Conservation (phyloP, 2,888 invertebrate genomes). For the Periphyllus acericola region DNA sequence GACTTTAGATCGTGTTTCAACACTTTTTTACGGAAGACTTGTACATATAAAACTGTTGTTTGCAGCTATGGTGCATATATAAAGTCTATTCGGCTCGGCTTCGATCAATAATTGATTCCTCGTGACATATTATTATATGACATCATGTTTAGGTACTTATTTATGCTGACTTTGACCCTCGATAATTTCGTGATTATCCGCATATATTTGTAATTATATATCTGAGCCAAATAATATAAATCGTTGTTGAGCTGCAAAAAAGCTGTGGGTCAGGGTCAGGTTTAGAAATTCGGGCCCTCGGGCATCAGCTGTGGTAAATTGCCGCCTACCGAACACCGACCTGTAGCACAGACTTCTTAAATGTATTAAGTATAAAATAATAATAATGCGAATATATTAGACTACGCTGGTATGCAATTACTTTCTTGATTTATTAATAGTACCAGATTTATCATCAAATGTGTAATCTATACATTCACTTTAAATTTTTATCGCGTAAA, state of each 20-base stretch:
- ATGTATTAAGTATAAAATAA: background rate
- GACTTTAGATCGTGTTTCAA: too few relatives aligned
- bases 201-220: background rate
- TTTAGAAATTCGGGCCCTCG: conserved; percentile 7
- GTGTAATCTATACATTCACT: background rate
- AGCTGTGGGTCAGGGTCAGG: conserved; percentile 36
- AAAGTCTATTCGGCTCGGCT: too few relatives aligned
- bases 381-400: background rate
- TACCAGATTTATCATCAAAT: background rate
- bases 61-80: too few relatives aligned
- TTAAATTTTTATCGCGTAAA: background rate
- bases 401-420: background rate
- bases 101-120: too few relatives aligned
- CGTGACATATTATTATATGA: too few relatives aligned
- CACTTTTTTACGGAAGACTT: too few relatives aligned
- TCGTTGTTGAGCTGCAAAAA: background rate
- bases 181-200: background rate
- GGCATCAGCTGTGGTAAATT: conserved; percentile 17
- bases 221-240: background rate
- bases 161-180: too few relatives aligned
- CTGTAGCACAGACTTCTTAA: background rate
- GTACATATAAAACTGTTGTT: too few relatives aligned
- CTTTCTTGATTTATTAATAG: background rate
- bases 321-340: background rate
- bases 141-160: too few relatives aligned